Evolutionary conservation across 2,888 invertebrate genomes (phyloP), one percentile per base, ranked within the genome.

Genomic region (Falcaria lacertinaria): DNA sequence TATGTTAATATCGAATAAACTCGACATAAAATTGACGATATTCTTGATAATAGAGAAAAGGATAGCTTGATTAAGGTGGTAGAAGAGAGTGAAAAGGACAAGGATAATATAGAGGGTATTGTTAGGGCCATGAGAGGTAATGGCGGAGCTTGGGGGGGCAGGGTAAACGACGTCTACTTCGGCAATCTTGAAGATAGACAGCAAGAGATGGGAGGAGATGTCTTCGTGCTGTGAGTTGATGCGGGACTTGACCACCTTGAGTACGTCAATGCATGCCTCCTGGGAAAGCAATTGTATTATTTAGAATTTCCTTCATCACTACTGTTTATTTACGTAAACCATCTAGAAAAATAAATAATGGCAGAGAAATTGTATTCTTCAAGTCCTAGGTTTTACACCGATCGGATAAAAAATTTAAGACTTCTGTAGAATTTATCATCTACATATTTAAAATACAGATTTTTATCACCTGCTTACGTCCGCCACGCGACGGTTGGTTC

Each of bases 161-260:
- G 96, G 94, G 81, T 95, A 93, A 54, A 95, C 93, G 41, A 96
- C 94, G 81, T 96, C 96, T 42, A 97, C 96, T 90, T 96, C 96
- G 42, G 96, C 96, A 90, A 97, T 95, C 90, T 97, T 97, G 90
- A 97, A 95, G 79, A 97, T 96, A 60, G 97, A 97, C 45, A 97
- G 91, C 32, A 96, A 91, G 48, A 96, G 93, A 79, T 97, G 96
- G 39, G 96, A 96, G 69, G 95, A 94, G 57, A 97, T 94, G 69
- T 96, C 95, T 55, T 95, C 94, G 77, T 96, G 94, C 66, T 95
- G 94, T 38, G 94, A 92, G 88, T 96, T 97, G 74, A 97, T 96
- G 69, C 95, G 93, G 51, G 94, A 93, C 73, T 95, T 95, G 49
- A 97, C 92, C 53, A 93, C 91, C 81, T 95, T 94, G 52, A 97